Evolutionary conservation across 1,140 invertebrate species (phyloP), one percentile per base, ranked within the genome.

Genomic region (Choristoneura fumiferana): DNA sequence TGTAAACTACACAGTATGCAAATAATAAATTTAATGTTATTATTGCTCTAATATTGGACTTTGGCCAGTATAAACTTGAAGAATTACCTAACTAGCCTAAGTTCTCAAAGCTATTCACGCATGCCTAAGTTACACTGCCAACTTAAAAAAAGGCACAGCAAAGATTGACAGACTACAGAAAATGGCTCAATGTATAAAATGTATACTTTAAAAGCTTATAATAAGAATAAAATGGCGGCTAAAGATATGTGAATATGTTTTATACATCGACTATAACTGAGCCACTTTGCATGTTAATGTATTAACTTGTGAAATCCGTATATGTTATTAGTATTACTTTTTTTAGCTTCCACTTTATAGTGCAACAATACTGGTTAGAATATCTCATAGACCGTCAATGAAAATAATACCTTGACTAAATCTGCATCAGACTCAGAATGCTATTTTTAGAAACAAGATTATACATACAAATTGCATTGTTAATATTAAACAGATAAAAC

Each of bases 401-500:
- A 18, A 60, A 54, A 43, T 40, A 36, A 60, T 43, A 33, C 4
- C 18, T 22, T 40, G 45, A 70, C 76, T 86, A 77, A 82, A 84
- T 81, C 81, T 85, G 84, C 83, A 85, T 85, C 82, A 84, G 75
- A 82, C 75, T 67, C 39, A 22, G 18, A 10, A 22, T 49, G 14
- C 15, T 40, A 4, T 37, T 13, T 39, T 40, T n/a, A 49, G n/a
- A 69, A 74, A 75, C 61, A 60, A 34, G 12, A 10, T 77, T 81
- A 71, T 69, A 68, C 74, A 71, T 67, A 78, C 79, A 79, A 76
- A 82, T 84, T 79, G 76, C 60, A 65, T 67, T 67, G 71, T 63
- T 65, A 62, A 76, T 82, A 83, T 67, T 78, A 78, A 81, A 83
- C 73, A 78, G 76, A 79, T 73, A 85, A 63, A 69, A 71, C 64